phyloP scores from a whole-genome alignment of 92 coral and sea anemone species.

The Bergia puertoricense region DNA sequence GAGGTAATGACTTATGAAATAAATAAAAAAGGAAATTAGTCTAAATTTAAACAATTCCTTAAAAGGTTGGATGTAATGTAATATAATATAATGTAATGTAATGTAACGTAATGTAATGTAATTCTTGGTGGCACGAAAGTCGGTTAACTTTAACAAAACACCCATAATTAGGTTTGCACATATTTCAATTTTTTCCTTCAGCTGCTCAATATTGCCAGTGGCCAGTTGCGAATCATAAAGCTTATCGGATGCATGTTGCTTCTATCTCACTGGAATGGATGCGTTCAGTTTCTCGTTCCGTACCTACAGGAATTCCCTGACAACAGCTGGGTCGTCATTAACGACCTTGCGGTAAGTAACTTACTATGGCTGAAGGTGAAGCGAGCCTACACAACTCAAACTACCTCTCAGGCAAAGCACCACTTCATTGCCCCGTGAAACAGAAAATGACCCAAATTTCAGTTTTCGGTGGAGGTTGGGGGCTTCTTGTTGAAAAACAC shows the following conservation, averaged over 20 bases:
- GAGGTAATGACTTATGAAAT: no score
- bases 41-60: no score
- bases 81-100: no score
- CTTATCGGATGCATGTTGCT: conserved; percentile 94
- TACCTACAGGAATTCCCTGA: conserved; percentile 93
- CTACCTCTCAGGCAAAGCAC: no score
- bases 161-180: not conserved
- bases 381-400: no score
- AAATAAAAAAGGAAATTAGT: no score
- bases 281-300: conserved; percentile 95
- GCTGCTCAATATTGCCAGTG: conserved; percentile 91
- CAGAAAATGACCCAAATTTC: not conserved
- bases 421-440: not conserved
- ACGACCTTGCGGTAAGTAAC: conserved; percentile 70
- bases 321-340: conserved; percentile 87
- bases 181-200: conserved; percentile 25
- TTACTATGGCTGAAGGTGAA: not conserved
- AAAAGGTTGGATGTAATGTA: no score
- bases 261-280: conserved; percentile 98
- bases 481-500: not conserved
- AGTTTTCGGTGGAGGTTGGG: not conserved
- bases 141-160: not conserved
- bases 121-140: no score
- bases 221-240: conserved; percentile 91
- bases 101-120: no score